phyloP scores from a whole-genome alignment of 2,888 invertebrate species.

The Pristionchus japonicus region DNA sequence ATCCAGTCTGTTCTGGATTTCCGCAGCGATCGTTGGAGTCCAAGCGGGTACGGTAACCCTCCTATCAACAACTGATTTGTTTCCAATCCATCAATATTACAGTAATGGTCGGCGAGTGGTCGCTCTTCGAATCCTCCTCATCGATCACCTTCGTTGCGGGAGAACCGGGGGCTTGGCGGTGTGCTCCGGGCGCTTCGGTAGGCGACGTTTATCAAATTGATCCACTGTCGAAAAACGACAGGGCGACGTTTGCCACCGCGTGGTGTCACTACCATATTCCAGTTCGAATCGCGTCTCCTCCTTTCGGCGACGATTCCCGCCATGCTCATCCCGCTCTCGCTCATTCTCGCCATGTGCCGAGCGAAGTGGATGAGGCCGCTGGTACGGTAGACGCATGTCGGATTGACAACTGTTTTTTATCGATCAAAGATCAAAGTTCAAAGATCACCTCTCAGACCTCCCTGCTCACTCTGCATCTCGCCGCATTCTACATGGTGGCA shows the following conservation, averaged over 20 bases:
- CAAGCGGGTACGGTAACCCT: conserved; percentile 31
- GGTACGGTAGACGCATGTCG: conserved; percentile 17
- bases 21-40: neutral
- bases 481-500: conserved; percentile 16
- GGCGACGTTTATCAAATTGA: neutral
- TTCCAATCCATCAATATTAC: neutral
- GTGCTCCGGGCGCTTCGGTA: conserved; percentile 38
- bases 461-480: conserved; percentile 28
- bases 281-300: conserved; percentile 49
- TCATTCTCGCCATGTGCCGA: conserved; percentile 40
- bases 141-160: conserved; percentile 54
- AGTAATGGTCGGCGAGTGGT: conserved; percentile 63
- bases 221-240: neutral
- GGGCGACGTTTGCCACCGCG: neutral
- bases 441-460: conserved; percentile 31
- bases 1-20: conserved; percentile 22
- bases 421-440: neutral
- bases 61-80: neutral
- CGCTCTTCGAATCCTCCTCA: conserved; percentile 56
- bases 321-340: conserved; percentile 7
- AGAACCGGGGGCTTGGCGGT: conserved; percentile 36
- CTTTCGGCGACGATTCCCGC: conserved; percentile 9
- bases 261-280: neutral
- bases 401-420: neutral
- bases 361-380: conserved; percentile 42